Conservation (phyloP, 1,140 invertebrate genomes). For the Leptinotarsa lineolata region DNA sequence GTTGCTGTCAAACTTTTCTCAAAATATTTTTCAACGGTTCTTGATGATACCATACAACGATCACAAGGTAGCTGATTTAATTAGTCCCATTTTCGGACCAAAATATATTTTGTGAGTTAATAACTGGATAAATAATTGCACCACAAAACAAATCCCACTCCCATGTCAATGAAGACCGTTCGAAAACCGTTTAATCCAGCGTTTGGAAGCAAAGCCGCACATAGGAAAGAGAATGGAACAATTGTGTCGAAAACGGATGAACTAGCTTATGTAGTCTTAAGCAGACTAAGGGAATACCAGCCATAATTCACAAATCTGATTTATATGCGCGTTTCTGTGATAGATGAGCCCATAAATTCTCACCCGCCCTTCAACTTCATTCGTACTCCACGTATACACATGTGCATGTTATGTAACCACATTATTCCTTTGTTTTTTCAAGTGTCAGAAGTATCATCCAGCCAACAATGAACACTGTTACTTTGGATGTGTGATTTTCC, state of each 20-base stretch:
- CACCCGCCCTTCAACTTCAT: constrained; percentile 17
- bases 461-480: too few relatives aligned
- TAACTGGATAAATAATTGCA: neutral
- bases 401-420: neutral
- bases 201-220: neutral
- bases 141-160: neutral
- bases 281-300: constrained; percentile 15
- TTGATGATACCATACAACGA: too few relatives aligned
- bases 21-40: too few relatives aligned
- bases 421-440: neutral
- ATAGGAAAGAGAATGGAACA: constrained; percentile 8
- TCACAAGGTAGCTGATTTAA: too few relatives aligned
- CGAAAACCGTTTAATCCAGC: constrained; percentile 7
- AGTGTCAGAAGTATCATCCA: too few relatives aligned
- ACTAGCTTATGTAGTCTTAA: constrained; percentile 20
- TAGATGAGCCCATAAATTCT: constrained; percentile 20
- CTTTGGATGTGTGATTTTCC: too few relatives aligned
- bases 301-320: constrained; percentile 17
- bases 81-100: too few relatives aligned
- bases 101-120: too few relatives aligned
- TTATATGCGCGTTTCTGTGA: constrained; percentile 16
- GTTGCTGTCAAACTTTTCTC: too few relatives aligned
- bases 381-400: neutral
- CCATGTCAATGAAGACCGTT: neutral
- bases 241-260: constrained; percentile 16